A percentile compares a stretch with the other conserved stretches of the same genome.
Conservation (phyloP, 2,888 invertebrate genomes). For the Dasypogon diadema region DNA sequence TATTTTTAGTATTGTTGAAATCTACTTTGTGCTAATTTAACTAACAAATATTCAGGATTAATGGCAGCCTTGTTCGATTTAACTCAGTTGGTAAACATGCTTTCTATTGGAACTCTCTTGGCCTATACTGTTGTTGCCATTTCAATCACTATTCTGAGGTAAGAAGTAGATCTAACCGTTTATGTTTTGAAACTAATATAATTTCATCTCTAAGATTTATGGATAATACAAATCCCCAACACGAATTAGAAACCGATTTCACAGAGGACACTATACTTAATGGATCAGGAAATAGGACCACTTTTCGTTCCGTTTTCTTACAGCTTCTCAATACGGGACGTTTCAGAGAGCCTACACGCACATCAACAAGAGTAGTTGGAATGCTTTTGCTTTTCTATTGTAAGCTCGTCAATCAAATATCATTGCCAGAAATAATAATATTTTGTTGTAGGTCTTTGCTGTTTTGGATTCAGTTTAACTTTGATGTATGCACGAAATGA, state of each 20-base stretch:
- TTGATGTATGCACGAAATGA: constrained; percentile 62
- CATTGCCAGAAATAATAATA: too few species aligned
- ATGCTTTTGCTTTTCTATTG: constrained; percentile 62
- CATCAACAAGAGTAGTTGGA: constrained; percentile 64
- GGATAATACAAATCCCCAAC: constrained; percentile 60
- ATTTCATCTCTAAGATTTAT: constrained; percentile 60
- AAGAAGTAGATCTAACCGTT: constrained; percentile 56
- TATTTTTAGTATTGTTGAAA: not conserved
- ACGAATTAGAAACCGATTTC: constrained; percentile 22
- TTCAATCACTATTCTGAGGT: constrained; percentile 86
- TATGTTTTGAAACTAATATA: not conserved
- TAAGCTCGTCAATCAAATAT: constrained; percentile 59
- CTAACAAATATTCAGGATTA: constrained; percentile 70
- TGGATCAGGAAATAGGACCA: constrained; percentile 57
- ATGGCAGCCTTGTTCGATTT: constrained; percentile 87
- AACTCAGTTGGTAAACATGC: constrained; percentile 86
- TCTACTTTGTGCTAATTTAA: not conserved
- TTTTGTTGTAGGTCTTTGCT: constrained; percentile 61
- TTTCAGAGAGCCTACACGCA: constrained; percentile 60
- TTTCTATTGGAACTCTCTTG: constrained; percentile 88
- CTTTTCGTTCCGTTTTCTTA: constrained; percentile 58
- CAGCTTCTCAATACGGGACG: constrained; percentile 64
- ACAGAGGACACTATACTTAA: constrained; percentile 59
- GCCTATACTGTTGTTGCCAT: constrained; percentile 92
- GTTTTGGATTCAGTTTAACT: constrained; percentile 62